Conservation (phyloP, 2,113 vertebrate species). For the Hymenochirus boettgeri region DNA sequence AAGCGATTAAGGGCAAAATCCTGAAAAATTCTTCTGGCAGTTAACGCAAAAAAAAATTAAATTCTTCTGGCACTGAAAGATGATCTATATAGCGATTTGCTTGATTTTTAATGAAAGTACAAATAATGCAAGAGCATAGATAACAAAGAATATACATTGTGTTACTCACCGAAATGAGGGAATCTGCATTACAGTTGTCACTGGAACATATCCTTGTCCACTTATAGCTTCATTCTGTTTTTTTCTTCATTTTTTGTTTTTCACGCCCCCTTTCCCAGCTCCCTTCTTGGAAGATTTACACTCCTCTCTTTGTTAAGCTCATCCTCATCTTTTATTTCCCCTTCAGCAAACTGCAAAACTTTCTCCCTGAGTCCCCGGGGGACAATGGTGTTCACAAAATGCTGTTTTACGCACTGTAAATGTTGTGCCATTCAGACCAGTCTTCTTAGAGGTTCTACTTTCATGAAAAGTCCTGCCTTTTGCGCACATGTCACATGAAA, state of each 20-base stretch:
- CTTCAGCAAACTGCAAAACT: constrained; percentile 41
- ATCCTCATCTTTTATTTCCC: constrained; percentile 62
- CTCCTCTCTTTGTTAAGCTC: too few species aligned
- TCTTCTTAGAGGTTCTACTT: constrained; percentile 93
- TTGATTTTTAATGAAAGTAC: too few species aligned
- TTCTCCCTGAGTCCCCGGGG: constrained; percentile 57
- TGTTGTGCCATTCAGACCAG: constrained; percentile 82
- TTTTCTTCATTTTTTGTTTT: constrained; percentile 84
- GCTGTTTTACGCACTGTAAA: constrained; percentile 96
- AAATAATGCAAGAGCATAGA: too few species aligned
- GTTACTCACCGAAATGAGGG: constrained; percentile 82
- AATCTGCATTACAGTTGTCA: constrained; percentile 79
- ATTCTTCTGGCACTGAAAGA: too few species aligned
- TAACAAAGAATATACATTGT: too few species aligned
- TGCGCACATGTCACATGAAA: constrained; percentile 97
- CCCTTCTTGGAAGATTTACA: constrained; percentile 63
- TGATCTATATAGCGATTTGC: too few species aligned
- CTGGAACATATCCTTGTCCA: constrained; percentile 51
- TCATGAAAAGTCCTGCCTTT: constrained; percentile 93
- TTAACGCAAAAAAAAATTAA: too few species aligned
- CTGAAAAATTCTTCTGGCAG: too few species aligned
- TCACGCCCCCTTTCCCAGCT: constrained; percentile 4
- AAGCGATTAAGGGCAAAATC: too few species aligned
- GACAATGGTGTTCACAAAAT: constrained; percentile 87
- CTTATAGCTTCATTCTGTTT: constrained; percentile 68